These are phyloP conservation scores for Sebastes oblongus DNA, from an alignment of 2,797 vertebrate species.

Conservation along the genomic window DNA sequence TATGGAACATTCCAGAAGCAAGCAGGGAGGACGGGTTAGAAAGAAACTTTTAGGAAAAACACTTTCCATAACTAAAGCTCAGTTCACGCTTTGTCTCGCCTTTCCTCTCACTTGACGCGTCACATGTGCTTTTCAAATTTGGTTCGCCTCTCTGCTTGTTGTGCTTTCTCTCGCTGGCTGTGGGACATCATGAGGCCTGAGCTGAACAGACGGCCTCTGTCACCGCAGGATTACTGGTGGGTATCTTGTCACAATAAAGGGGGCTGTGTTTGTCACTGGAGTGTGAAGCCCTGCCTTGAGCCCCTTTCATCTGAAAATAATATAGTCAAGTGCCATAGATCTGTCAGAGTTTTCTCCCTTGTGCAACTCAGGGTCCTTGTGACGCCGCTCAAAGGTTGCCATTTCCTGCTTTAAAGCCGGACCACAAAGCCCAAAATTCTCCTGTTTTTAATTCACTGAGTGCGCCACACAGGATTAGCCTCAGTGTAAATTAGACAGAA, in stretches of 20 bases:
- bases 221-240: conserved; percentile 53
- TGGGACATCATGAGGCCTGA: conserved; percentile 57
- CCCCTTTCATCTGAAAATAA: conserved; percentile 54
- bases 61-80: conserved; percentile 59
- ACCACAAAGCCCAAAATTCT: conserved; percentile 46
- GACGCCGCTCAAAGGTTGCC: conserved; percentile 40
- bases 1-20: conserved; percentile 66
- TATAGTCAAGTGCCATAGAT: conserved; percentile 40
- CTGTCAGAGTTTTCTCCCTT: conserved; percentile 36
- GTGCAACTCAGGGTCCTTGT: conserved; percentile 55
- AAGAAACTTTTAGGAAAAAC: conserved; percentile 50
- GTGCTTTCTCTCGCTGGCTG: conserved; percentile 34
- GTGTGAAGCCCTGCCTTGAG: conserved; percentile 49
- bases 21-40: conserved; percentile 36
- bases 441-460: conserved; percentile 30
- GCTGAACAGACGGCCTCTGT: conserved; percentile 66
- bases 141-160: conserved; percentile 8
- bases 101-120: conserved; percentile 41
- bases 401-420: conserved; percentile 42
- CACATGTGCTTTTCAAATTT: conserved; percentile 59
- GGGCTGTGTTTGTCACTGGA: conserved; percentile 59
- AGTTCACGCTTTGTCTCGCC: conserved; percentile 24
- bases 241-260: conserved; percentile 64
- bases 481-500: conserved; percentile 27
- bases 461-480: conserved; percentile 16